Evolutionary conservation across 2,113 vertebrate species (phyloP).

Genomic region (Coturnix japonica): DNA sequence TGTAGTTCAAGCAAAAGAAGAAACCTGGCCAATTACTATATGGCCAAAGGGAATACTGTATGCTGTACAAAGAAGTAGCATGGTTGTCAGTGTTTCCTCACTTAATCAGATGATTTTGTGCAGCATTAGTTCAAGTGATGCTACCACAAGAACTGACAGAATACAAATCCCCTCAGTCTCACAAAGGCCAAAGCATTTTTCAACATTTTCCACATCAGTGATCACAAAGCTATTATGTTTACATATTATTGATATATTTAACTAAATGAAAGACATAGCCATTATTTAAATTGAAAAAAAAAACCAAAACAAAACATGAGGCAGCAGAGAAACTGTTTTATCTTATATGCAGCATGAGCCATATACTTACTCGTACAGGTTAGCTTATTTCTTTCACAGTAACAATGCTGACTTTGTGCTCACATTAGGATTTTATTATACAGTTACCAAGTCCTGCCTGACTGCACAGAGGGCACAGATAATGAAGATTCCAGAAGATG

Average conservation of each 20-base stretch:
- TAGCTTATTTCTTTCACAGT: neutral
- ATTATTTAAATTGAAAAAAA: neutral
- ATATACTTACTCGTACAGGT: fast-evolving
- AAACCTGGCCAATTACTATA: neutral
- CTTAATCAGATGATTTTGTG: neutral
- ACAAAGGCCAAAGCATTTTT: neutral
- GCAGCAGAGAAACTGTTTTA: neutral
- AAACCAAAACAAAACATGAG: neutral
- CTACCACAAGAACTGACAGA: neutral
- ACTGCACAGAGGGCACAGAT: neutral
- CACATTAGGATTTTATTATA: neutral
- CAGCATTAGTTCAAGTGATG: neutral
- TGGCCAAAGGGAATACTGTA: neutral
- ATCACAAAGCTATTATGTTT: neutral
- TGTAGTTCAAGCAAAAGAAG: neutral
- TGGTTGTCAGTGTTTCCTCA: neutral
- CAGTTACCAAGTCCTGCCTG: neutral
- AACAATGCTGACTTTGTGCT: neutral
- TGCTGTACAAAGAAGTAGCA: neutral
- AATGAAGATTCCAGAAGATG: neutral
- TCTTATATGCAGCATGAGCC: neutral
- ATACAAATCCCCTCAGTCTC: neutral
- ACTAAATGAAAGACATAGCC: neutral
- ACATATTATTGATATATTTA: no score
- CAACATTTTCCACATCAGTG: neutral